A percentile compares a stretch with the other conserved stretches of the same genome.
Conservation (phyloP, 1,140 invertebrate species). For the Drosophila dunni region DNA sequence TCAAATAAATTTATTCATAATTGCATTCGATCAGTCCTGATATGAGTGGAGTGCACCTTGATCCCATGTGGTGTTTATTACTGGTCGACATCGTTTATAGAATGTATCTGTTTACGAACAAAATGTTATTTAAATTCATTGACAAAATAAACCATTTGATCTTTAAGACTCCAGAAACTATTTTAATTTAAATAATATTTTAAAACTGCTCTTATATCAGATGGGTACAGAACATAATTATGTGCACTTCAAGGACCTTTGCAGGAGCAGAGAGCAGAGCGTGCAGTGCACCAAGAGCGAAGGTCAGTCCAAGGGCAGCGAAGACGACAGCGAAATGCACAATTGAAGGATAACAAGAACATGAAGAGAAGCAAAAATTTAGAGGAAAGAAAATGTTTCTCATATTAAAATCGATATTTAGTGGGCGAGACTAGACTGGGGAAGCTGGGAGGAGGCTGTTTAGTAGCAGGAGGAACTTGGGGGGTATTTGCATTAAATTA, state of each 20-base stretch:
- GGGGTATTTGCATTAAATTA: conserved; percentile 79
- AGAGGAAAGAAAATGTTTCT: conserved; percentile 45
- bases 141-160: too few species aligned
- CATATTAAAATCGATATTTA: conserved; percentile 77
- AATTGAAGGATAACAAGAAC: conserved; percentile 23
- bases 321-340: conserved; percentile 64
- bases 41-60: too few species aligned
- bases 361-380: conserved; percentile 8
- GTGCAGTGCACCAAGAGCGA: conserved; percentile 44
- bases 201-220: too few species aligned
- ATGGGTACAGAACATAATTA: too few species aligned
- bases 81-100: too few species aligned
- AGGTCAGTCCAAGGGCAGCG: conserved; percentile 74
- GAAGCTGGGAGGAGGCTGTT: background rate
- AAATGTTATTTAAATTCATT: too few species aligned
- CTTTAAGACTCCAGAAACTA: too few species aligned
- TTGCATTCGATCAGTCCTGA: background rate
- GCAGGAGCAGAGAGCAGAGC: background rate
- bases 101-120: too few species aligned
- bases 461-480: conserved; percentile 6
- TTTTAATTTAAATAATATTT: too few species aligned
- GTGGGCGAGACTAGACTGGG: conserved; percentile 49
- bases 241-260: background rate
- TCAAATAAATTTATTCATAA: background rate
- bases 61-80: too few species aligned